phyloP scores from a whole-genome alignment of 2,113 vertebrate genomes.

The Rhipidura dahli region DNA sequence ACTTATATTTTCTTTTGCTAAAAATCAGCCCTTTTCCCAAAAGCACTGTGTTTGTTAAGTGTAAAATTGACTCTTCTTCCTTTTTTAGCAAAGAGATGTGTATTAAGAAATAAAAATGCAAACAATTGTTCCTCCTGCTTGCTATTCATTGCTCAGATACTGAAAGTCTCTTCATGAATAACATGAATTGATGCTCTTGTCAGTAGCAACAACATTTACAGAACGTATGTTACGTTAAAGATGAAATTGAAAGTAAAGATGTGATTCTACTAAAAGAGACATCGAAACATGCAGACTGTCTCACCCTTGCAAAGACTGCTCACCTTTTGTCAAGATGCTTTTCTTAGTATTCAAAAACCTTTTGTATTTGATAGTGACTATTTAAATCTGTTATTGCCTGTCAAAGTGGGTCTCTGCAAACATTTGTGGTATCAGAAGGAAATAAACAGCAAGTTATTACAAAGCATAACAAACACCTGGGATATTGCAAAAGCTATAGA shows the following conservation, averaged over 20 bases:
- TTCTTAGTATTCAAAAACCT: slow-evolving; percentile 28
- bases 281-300: background rate
- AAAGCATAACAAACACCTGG: background rate
- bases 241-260: slow-evolving; percentile 47
- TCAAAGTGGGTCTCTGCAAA: background rate
- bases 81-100: background rate
- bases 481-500: background rate
- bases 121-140: slow-evolving; percentile 14
- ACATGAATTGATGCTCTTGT: slow-evolving; percentile 65
- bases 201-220: slow-evolving; percentile 62
- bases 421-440: background rate
- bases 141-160: slow-evolving; percentile 37
- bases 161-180: slow-evolving; percentile 51
- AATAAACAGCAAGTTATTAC: slow-evolving; percentile 15
- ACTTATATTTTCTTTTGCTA: background rate
- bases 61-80: background rate
- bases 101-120: slow-evolving; percentile 16
- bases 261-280: background rate
- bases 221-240: slow-evolving; percentile 45
- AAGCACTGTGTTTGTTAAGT: background rate
- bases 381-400: slow-evolving; percentile 43
- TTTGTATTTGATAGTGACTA: slow-evolving; percentile 25
- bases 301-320: background rate
- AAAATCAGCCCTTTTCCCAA: background rate
- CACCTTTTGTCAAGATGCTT: slow-evolving; percentile 36